These are phyloP conservation scores for Callimorpha dominula DNA, from an alignment of 2,888 invertebrate species.

Conservation along the genomic window DNA sequence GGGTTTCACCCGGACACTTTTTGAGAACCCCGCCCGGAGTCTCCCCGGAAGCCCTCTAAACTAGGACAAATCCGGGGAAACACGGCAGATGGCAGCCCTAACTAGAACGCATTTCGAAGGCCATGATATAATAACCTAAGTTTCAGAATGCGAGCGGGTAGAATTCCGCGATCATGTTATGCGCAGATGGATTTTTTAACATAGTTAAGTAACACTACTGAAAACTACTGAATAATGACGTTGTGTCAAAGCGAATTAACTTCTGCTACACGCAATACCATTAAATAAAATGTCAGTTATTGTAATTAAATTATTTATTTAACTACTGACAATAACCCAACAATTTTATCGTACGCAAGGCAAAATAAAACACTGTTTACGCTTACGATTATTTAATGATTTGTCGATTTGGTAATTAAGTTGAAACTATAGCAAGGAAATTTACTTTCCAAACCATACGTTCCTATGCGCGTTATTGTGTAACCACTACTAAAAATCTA, in stretches of 20 bases:
- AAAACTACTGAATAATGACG: too few relatives aligned
- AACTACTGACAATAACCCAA: slow-evolving; percentile 46
- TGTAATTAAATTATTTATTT: slow-evolving; percentile 56
- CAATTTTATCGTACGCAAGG: slow-evolving; percentile 43
- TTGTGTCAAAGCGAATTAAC: background rate
- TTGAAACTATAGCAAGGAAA: slow-evolving; percentile 66
- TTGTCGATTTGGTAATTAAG: slow-evolving; percentile 57
- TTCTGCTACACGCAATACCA: background rate
- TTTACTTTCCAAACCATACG: slow-evolving; percentile 59
- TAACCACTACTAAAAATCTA: slow-evolving; percentile 75
- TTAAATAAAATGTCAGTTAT: slow-evolving; percentile 35
- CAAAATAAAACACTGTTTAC: slow-evolving; percentile 73
- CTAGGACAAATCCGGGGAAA: too few relatives aligned
- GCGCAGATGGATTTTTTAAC: too few relatives aligned
- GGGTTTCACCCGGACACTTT: too few relatives aligned
- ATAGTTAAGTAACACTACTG: too few relatives aligned
- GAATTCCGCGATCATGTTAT: too few relatives aligned
- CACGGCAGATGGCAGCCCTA: too few relatives aligned
- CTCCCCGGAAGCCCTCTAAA: too few relatives aligned
- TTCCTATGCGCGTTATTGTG: slow-evolving; percentile 69
- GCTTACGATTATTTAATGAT: slow-evolving; percentile 80
- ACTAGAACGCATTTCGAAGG: too few relatives aligned
- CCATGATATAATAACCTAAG: too few relatives aligned
- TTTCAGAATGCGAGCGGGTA: too few relatives aligned
- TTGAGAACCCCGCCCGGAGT: too few relatives aligned